Base-by-base conservation (phyloP, 2,888 invertebrate genomes). In the Parasteatoda lunata region DNA sequence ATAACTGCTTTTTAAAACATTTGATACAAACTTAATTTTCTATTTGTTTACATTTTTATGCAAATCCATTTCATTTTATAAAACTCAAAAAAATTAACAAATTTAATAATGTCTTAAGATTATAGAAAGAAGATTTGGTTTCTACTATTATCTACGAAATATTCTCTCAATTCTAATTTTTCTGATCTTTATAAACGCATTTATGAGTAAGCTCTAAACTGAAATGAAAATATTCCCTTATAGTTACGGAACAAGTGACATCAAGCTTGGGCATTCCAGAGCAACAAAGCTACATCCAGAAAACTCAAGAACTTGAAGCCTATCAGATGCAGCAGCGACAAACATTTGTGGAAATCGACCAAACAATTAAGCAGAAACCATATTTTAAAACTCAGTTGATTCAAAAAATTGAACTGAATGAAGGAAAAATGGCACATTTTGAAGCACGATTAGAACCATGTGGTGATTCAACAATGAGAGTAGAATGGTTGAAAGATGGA, bases 401-500 rank as follows among this genome's bases (percentile, higher is more conserved):
- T 6, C 77, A 86, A 52, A 80, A 88, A 86, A 30, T 84, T 7
- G 89, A 90, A 52, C 77, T 97, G 91, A 95, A 96, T 91, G 98
- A 98, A 93, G 97, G 97, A 90, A 97, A 97, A 90, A 97, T 97
- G 91, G 97, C 97, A 90, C 98, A 98, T 92, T 97, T 98, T 91
- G 98, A 98, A 93, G 97, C 97, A 90, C 95, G 97, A 89, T 94
- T 98, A 75, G 97, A 98, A 92, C 98, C 98, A 83, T 94, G 97
- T 89, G 97, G 97, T 75, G 98, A 98, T 92, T 94, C 97, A 5
- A 96, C 96, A 75, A 94, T 97, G 70, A 96, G 96, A 93, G 95
- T 97, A 89, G 97, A 97, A 93, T 97, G 97, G 97, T 97, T 95
- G 93, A 97, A 96, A 96, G 97, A 97, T 91, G 97, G 97, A 88